phyloP scores from a whole-genome alignment of 2,113 vertebrate species.

The Stegastes partitus region DNA sequence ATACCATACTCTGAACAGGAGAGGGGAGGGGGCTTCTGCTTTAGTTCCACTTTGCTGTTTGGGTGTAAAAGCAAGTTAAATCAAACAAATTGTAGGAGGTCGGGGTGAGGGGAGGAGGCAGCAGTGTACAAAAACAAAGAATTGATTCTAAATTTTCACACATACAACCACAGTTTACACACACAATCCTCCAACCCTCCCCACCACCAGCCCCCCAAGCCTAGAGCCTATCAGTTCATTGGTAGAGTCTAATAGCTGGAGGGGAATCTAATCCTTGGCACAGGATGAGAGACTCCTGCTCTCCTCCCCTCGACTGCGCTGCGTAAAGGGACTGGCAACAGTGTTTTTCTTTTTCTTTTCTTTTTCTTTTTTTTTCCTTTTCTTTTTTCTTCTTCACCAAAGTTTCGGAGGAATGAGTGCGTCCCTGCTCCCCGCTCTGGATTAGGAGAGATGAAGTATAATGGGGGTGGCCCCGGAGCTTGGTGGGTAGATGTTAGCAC shows the following conservation, averaged over 20 bases:
- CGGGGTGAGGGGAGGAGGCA: constrained; percentile 1
- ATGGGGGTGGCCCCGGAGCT: constrained; percentile 71
- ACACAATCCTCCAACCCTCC: constrained; percentile 11
- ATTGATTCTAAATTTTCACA: constrained; percentile 31
- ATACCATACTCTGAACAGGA: constrained; percentile 44
- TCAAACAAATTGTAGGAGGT: constrained; percentile 26
- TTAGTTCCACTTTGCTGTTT: constrained; percentile 45
- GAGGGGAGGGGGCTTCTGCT: constrained; percentile 19
- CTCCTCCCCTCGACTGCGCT: constrained; percentile 59
- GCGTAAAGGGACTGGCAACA: constrained; percentile 74
- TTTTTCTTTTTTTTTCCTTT: constrained; percentile 13
- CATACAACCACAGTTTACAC: constrained; percentile 11
- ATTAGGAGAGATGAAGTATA: constrained; percentile 79
- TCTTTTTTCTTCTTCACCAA: constrained; percentile 62
- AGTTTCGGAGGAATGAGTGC: constrained; percentile 78
- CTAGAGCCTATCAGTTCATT: constrained; percentile 76
- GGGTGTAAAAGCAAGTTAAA: constrained; percentile 48
- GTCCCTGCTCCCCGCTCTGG: constrained; percentile 80
- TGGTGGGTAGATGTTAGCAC: constrained; percentile 79
- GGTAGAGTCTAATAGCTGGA: constrained; percentile 86
- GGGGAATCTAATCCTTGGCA: constrained; percentile 86
- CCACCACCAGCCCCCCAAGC: constrained; percentile 16
- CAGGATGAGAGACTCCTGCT: constrained; percentile 77
- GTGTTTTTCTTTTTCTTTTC: constrained; percentile 50
- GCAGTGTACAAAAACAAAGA: constrained; percentile 44